A percentile compares a stretch with the other conserved stretches of the same genome.
Evolutionary conservation across 2,797 vertebrate species (phyloP).

Genomic region (Pipistrellus kuhlii): DNA sequence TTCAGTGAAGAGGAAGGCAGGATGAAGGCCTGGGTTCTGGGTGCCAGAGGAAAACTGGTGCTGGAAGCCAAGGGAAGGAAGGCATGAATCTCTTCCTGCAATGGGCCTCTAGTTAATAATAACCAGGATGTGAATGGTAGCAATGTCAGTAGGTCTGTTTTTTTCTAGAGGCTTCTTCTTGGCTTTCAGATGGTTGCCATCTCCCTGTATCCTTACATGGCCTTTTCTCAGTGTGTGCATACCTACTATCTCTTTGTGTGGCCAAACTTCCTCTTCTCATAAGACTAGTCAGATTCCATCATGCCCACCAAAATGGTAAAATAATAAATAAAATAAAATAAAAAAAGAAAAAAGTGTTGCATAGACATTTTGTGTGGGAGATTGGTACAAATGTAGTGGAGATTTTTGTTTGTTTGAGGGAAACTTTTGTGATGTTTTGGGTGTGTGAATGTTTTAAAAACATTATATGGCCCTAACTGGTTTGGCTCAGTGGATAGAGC

Average conservation of each 20-base stretch:
- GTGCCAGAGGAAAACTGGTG: too few relatives aligned
- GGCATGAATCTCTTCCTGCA: too few relatives aligned
- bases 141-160: background rate
- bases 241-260: background rate
- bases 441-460: background rate
- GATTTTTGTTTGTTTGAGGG: background rate
- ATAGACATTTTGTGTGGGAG: background rate
- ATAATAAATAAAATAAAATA: background rate
- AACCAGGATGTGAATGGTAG: too few relatives aligned
- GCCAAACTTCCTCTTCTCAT: background rate
- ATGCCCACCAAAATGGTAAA: background rate
- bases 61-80: too few relatives aligned
- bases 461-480: background rate
- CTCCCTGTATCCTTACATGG: fast-evolving
- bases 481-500: too few relatives aligned
- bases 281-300: background rate
- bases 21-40: too few relatives aligned
- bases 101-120: too few relatives aligned
- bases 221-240: background rate
- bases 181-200: background rate
- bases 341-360: background rate
- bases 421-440: background rate
- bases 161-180: background rate
- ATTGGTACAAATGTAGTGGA: background rate
- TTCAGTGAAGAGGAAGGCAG: too few relatives aligned